Evolutionary conservation across 2,797 vertebrate species (phyloP), one percentile per base, ranked within the genome.

Genomic region (Hoplostethus mediterraneus): DNA sequence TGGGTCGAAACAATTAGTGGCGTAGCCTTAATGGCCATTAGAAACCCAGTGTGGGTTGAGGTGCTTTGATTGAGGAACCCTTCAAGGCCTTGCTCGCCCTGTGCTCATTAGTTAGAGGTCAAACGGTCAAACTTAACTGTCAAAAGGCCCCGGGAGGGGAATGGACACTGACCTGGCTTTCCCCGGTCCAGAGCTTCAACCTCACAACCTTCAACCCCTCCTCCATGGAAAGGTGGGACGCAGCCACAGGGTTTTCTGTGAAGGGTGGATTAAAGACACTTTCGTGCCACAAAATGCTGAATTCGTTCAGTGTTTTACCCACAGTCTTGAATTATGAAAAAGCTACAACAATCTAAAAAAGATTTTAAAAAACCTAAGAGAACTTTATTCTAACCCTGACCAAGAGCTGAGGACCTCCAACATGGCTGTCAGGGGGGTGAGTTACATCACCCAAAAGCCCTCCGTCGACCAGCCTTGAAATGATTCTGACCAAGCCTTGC

Each of bases 81-180:
- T 66, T 64, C 10, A 40, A 80, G 73, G 79, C 57, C 44, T 56
- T 67, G 4, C 42, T 66, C 69, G 67, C 40, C n/a, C 60, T 4
- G 21, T 30, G 45, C 73, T 84, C 64, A 74, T 90, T 87, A 82
- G 65, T 73, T 36, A 0, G 67, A 71, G 79, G 82, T 86, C 83
- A 83, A 62, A 80, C 0, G 38, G 58, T 64, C 70, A 59, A 56
- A 73, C 55, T 59, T 62, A 21, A 21, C 44, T 45, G 17, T 42
- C 53, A 53, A 57, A 47, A 13, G 59, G 44, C 77, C 78, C 71
- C 56, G 3, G 44, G 73, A 73, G 66, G 52, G 47, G 21, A 52
- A 16, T n/a, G 17, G 58, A 25, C 62, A 10, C 8, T 75, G 65
- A 64, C 61, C 40, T 2, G 38, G 31, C 47, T 9, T 36, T 47